Evolutionary conservation across 2,113 vertebrate species (phyloP).

Genomic region (Girardinichthys multiradiatus): DNA sequence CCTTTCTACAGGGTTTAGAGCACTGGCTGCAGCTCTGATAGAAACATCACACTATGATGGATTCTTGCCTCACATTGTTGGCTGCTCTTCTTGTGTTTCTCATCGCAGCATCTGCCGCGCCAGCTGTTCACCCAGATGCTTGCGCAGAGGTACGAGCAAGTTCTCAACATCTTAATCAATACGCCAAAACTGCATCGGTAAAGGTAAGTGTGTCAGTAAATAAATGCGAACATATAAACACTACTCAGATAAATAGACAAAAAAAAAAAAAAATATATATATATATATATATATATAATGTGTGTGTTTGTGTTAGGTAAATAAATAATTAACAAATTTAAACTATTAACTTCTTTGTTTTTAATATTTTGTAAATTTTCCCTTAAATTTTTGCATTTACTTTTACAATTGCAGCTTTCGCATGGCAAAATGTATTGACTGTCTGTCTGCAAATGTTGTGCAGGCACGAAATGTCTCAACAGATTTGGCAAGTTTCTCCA

Average conservation of each 20-base stretch:
- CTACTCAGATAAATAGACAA: too few species aligned
- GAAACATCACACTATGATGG: conserved; percentile 38
- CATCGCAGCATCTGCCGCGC: conserved; percentile 19
- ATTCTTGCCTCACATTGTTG: not conserved
- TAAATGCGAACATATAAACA: too few species aligned
- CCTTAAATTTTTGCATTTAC: not conserved
- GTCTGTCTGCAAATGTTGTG: conserved; percentile 10
- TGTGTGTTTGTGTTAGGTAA: too few species aligned
- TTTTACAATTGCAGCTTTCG: not conserved
- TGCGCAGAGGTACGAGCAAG: conserved; percentile 17
- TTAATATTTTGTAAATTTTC: not conserved
- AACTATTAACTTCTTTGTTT: not conserved
- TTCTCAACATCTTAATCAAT: conserved; percentile 45
- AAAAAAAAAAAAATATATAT: too few species aligned
- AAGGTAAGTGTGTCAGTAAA: conserved; percentile 44
- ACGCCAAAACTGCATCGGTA: conserved; percentile 9
- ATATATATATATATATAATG: too few species aligned
- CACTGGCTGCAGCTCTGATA: too few species aligned
- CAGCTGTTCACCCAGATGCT: not conserved
- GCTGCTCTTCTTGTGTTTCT: conserved; percentile 19
- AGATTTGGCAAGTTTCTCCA: not conserved
- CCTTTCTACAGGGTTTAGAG: not conserved
- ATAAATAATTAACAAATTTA: not conserved
- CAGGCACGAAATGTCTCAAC: conserved; percentile 49
- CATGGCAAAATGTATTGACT: not conserved